Percentiles rank a stretch among this genome's conserved stretches.
These are phyloP conservation scores for Chrysoperla carnea DNA, from an alignment of 1,140 invertebrate genomes.

Conservation along the genomic window DNA sequence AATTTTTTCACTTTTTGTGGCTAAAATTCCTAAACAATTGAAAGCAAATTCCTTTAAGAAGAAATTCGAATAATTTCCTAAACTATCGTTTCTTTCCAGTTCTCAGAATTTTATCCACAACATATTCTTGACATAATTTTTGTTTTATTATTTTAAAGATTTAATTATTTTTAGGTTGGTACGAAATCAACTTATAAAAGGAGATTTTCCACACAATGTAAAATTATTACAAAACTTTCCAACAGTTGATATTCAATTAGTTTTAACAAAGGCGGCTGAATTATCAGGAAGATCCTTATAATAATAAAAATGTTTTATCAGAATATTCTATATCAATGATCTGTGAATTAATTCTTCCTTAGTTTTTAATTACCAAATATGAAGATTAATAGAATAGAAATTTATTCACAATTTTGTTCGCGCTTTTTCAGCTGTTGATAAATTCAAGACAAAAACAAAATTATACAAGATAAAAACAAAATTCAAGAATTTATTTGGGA, in stretches of 20 bases:
- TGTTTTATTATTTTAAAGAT: not conserved
- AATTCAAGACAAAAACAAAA: too few relatives aligned
- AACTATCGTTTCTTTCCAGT: not conserved
- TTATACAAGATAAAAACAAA: too few relatives aligned
- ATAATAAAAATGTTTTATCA: too few relatives aligned
- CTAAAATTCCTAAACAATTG: not conserved
- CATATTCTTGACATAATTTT: not conserved
- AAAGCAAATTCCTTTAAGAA: not conserved
- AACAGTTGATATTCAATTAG: conserved; percentile 50
- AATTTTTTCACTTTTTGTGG: conserved; percentile 6
- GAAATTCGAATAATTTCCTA: not conserved
- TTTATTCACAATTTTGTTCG: too few relatives aligned
- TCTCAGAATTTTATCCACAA: conserved; percentile 2
- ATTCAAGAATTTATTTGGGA: too few relatives aligned
- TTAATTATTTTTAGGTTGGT: conserved; percentile 43
- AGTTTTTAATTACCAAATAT: too few relatives aligned
- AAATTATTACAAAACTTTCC: conserved; percentile 83
- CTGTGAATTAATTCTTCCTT: too few relatives aligned
- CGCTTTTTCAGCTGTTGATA: too few relatives aligned
- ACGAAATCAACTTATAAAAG: conserved; percentile 58
- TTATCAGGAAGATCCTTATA: conserved; percentile 11
- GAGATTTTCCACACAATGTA: conserved; percentile 82
- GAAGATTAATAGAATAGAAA: too few relatives aligned
- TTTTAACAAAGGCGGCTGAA: conserved; percentile 42
- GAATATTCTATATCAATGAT: too few relatives aligned